Conservation (phyloP, 2,888 invertebrate species). For the Callyntrura guangdongensis region DNA sequence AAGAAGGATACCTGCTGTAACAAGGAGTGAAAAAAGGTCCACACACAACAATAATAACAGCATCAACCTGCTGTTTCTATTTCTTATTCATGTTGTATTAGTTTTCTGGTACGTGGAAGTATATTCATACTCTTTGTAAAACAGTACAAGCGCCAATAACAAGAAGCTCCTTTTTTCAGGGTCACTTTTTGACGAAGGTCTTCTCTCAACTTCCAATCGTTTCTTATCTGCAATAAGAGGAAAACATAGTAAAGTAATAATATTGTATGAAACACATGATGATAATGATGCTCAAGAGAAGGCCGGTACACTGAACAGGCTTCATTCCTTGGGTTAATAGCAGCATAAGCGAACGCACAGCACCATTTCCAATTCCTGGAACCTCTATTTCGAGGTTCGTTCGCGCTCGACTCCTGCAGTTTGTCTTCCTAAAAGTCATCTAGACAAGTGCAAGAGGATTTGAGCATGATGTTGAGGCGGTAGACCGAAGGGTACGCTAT, state of each 20-base stretch:
- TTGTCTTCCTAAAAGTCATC: constrained; percentile 42
- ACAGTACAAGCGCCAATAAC: constrained; percentile 59
- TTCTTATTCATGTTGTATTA: constrained; percentile 45
- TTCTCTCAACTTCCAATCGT: background rate
- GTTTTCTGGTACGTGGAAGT: constrained; percentile 20
- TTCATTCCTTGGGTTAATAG: constrained; percentile 43
- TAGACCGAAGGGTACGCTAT: constrained; percentile 74
- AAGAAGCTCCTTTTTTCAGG: constrained; percentile 77
- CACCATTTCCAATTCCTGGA: constrained; percentile 75
- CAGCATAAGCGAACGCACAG: constrained; percentile 52
- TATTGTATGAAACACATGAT: background rate
- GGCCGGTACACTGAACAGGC: constrained; percentile 23
- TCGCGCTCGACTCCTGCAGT: constrained; percentile 39
- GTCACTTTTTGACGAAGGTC: constrained; percentile 65
- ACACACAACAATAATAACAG: constrained; percentile 57
- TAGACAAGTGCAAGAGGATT: constrained; percentile 38
- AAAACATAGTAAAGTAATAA: constrained; percentile 17
- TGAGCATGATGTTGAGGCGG: constrained; percentile 51
- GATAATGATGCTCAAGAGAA: constrained; percentile 14
- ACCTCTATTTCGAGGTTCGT: constrained; percentile 18
- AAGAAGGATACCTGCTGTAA: constrained; percentile 70
- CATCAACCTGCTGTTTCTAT: constrained; percentile 76
- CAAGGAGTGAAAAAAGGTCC: constrained; percentile 70
- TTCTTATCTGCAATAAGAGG: constrained; percentile 56
- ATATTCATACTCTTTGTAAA: constrained; percentile 44